Evolutionary conservation across 2,888 invertebrate species (phyloP).

Genomic region (Synergus umbraculus): DNA sequence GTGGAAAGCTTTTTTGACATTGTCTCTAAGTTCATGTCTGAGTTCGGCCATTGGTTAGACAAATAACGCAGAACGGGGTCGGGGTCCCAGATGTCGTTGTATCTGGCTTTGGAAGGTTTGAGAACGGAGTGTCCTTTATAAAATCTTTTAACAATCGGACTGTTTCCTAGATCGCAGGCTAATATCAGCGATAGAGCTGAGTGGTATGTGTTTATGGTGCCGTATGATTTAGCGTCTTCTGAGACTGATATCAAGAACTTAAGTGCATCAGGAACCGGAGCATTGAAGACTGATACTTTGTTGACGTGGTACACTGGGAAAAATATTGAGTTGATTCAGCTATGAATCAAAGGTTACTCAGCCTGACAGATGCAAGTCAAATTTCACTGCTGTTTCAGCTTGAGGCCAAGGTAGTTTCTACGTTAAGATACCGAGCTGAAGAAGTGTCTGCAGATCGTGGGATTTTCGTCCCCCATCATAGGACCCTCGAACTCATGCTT

Average conservation of each 20-base stretch:
- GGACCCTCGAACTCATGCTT: too few species aligned
- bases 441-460: too few species aligned
- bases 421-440: too few species aligned
- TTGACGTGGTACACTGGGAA: neutral
- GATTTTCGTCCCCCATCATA: too few species aligned
- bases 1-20: conserved; percentile 54
- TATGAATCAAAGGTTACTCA: too few species aligned
- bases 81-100: conserved; percentile 63
- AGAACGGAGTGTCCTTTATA: conserved; percentile 38
- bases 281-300: neutral
- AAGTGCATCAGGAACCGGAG: neutral
- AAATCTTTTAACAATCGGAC: conserved; percentile 39
- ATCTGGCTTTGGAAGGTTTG: conserved; percentile 49
- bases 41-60: neutral
- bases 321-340: too few species aligned
- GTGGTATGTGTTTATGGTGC: neutral
- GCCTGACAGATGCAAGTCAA: too few species aligned
- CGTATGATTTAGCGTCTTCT: neutral
- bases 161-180: conserved; percentile 8
- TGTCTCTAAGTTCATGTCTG: neutral
- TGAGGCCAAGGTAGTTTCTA: too few species aligned
- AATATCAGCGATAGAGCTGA: neutral
- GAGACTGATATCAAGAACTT: neutral
- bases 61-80: neutral
- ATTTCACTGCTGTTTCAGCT: too few species aligned